phyloP scores from a whole-genome alignment of 2,797 vertebrate species.

The Spondyliosoma cantharus region DNA sequence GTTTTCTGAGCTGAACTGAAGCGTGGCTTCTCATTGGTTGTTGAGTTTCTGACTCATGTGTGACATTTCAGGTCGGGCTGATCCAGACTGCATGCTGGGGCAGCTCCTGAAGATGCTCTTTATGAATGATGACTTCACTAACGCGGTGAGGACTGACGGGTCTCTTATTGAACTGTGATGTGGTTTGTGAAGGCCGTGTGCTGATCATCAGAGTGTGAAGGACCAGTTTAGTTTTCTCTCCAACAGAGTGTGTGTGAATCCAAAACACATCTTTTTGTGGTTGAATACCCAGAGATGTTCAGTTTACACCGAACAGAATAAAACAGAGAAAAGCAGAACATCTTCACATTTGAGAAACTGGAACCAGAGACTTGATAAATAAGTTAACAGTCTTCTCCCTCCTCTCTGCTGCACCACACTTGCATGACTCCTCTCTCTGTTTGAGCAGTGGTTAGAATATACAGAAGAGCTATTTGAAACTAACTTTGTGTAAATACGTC shows the following conservation, averaged over 20 bases:
- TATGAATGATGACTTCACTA: slow-evolving; percentile 96
- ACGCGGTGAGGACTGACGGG: slow-evolving; percentile 84
- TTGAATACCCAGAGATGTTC: not conserved
- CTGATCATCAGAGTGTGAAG: not conserved
- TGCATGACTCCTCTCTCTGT: too few relatives aligned
- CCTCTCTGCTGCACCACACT: too few relatives aligned
- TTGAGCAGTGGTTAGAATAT: too few relatives aligned
- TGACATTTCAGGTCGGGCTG: slow-evolving; percentile 87
- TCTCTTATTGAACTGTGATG: not conserved
- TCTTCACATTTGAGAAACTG: not conserved
- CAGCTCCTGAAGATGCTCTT: slow-evolving; percentile 95
- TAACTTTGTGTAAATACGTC: too few relatives aligned
- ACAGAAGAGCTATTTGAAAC: too few relatives aligned
- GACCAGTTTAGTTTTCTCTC: not conserved
- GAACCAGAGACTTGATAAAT: not conserved
- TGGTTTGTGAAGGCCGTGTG: not conserved
- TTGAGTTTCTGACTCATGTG: slow-evolving; percentile 5
- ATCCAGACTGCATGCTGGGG: slow-evolving; percentile 95
- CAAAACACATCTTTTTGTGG: not conserved
- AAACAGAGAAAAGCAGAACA: not conserved
- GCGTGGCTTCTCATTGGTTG: not conserved
- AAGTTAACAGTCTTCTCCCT: too few relatives aligned
- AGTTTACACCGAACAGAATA: not conserved
- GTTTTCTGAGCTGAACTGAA: slow-evolving; percentile 1
- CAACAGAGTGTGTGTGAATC: not conserved